phyloP scores from a whole-genome alignment of 2,888 invertebrate species.

The Noctua fimbriata region DNA sequence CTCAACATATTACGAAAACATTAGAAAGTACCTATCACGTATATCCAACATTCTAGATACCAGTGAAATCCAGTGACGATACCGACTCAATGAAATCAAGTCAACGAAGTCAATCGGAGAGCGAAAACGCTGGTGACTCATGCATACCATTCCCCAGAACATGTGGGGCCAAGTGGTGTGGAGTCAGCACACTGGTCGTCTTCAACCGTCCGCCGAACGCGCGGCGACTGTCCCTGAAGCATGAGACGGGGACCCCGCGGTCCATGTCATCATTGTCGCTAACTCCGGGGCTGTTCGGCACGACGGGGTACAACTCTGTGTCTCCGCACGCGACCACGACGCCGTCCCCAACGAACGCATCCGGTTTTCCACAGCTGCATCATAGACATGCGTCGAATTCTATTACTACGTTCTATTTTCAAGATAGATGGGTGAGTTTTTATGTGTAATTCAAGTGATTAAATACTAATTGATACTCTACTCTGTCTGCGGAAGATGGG shows the following conservation, averaged over 20 bases:
- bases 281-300: slow-evolving; percentile 81
- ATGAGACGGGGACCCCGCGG: slow-evolving; percentile 94
- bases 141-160: slow-evolving; percentile 98
- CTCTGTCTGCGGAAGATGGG: not conserved
- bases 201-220: slow-evolving; percentile 94
- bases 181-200: slow-evolving; percentile 95
- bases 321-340: slow-evolving; percentile 89
- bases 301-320: slow-evolving; percentile 82
- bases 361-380: slow-evolving; percentile 87
- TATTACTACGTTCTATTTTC: slow-evolving; percentile 95
- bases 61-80: slow-evolving; percentile 90
- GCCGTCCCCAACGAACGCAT: slow-evolving; percentile 87
- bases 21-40: not conserved
- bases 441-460: not conserved
- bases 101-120: slow-evolving; percentile 87
- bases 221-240: slow-evolving; percentile 92
- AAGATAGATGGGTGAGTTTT: slow-evolving; percentile 92
- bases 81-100: slow-evolving; percentile 87
- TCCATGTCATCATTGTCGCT: slow-evolving; percentile 87
- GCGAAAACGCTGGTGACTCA: slow-evolving; percentile 91
- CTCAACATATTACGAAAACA: not conserved
- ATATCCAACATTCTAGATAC: slow-evolving; percentile 80
- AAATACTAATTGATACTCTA: not conserved
- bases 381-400: slow-evolving; percentile 90
- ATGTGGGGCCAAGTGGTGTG: slow-evolving; percentile 97